phyloP scores from a whole-genome alignment of 2,113 vertebrate species.

The Hemiprocne comata region DNA sequence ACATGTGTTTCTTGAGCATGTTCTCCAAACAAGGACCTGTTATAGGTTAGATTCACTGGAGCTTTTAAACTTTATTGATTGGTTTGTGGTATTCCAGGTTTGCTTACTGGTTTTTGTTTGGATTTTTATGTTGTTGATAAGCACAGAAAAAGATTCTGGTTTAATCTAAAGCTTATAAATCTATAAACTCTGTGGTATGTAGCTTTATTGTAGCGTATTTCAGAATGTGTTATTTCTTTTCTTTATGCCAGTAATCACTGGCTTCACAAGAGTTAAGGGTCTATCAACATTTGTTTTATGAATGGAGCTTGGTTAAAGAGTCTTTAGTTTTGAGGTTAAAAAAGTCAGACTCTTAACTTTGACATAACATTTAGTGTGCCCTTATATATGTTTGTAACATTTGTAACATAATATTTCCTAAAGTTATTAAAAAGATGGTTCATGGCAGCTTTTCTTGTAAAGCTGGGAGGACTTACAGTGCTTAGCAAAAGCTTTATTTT shows the following conservation, averaged over 20 bases:
- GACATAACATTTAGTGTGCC: slow-evolving; percentile 2
- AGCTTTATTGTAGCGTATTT: slow-evolving; percentile 41
- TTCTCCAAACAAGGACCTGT: slow-evolving; percentile 84
- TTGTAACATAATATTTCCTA: slow-evolving; percentile 43
- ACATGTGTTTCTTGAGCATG: slow-evolving; percentile 83
- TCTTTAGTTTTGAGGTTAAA: slow-evolving; percentile 31
- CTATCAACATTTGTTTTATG: slow-evolving; percentile 64
- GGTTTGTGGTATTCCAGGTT: slow-evolving; percentile 75
- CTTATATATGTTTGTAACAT: slow-evolving; percentile 38
- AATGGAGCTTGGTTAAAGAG: slow-evolving; percentile 31
- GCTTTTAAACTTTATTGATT: slow-evolving; percentile 83
- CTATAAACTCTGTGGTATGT: slow-evolving; percentile 39
- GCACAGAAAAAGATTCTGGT: slow-evolving; percentile 53
- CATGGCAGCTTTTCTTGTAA: slow-evolving; percentile 6
- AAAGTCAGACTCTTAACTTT: slow-evolving; percentile 28
- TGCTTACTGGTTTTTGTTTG: slow-evolving; percentile 40
- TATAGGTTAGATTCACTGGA: slow-evolving; percentile 81
- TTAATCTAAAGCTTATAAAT: slow-evolving; percentile 69
- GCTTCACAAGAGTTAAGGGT: slow-evolving; percentile 67
- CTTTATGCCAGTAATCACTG: slow-evolving; percentile 66
- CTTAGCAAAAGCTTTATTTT: slow-evolving; percentile 32
- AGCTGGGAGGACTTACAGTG: neutral
- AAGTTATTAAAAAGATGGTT: slow-evolving; percentile 43
- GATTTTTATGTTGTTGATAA: slow-evolving; percentile 61
- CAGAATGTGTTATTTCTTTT: slow-evolving; percentile 62